Evolutionary conservation across 53 echinoderm and acorn worm species (phyloP), one percentile per base, ranked within the genome.

Genomic region (Zoroaster sp.): DNA sequence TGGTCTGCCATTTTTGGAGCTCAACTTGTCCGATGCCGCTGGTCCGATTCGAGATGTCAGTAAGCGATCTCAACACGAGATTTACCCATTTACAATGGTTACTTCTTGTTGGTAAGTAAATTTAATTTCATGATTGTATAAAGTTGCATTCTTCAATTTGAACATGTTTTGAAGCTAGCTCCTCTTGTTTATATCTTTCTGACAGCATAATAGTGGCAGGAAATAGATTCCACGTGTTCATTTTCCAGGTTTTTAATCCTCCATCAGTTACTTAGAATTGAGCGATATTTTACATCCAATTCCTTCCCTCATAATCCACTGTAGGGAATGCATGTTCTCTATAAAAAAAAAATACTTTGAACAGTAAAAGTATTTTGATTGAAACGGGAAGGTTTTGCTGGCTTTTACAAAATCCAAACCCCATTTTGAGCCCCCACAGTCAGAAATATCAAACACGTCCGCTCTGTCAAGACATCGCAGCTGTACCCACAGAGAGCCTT

Each of bases 391-490:
- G 0, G 6, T 36, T 7, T 4, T 43, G 44, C 45, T 76, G 36
- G 30, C 66, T 42, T 82, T 39, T 54, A 59, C 21, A 36, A 55
- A 20, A 55, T 20, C 2, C 59, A 28, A 66, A 41, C 66, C 28
- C n/a, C 68, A 18, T 28, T 36, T 36, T 8, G 34, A 78, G 21
- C 34, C 59, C 54, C 78, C 17, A 78, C 59, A 47, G 49, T 18
- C 49, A 47, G 14, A 47, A 47, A 51, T 76, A 76, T 76, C 35
- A 31, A 41, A 66, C 80, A 82, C 66, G 68, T 66, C 82, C 66
- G 68, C 14, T 41, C 82, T 82, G 82, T 82, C 82, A 82, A 82
- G 82, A 44, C 42, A 67, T 45, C 35, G 36, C 78, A 78, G 78
- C 78, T 78, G 78, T 37, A 23, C 59, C 37, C 23, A 78, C 78